Conservation (phyloP, 2,797 vertebrate species). For the Stomatorhinus walkeri region DNA sequence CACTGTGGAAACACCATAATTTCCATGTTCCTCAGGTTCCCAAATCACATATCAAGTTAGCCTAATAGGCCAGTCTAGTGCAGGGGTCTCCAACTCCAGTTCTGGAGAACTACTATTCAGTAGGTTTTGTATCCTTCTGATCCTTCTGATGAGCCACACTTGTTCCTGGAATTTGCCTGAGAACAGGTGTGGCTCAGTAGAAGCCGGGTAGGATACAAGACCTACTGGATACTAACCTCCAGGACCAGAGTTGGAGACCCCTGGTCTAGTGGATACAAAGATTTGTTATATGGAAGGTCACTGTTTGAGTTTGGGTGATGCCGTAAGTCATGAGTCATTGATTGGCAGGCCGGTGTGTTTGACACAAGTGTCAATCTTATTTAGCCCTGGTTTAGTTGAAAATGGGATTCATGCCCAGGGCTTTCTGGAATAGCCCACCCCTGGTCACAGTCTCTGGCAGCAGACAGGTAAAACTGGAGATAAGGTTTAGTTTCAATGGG, state of each 20-base stretch:
- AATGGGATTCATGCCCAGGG: neutral
- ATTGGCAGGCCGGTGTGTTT: neutral
- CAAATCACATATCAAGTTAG: neutral
- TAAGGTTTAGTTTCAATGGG: neutral
- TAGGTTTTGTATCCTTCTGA: neutral
- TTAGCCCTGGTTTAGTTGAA: neutral
- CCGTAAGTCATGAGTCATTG: neutral
- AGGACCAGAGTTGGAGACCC: neutral
- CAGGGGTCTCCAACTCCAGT: neutral
- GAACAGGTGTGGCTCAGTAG: no score
- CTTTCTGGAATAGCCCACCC: neutral
- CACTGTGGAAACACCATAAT: neutral
- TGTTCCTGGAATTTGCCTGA: neutral
- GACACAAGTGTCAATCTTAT: neutral
- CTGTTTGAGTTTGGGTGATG: neutral
- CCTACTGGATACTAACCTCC: neutral
- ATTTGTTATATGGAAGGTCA: neutral
- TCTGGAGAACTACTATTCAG: neutral
- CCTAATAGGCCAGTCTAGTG: neutral
- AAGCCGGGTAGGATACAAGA: no score
- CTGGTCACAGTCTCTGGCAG: neutral
- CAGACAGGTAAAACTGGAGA: neutral
- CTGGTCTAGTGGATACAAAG: neutral
- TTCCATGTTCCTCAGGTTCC: neutral
- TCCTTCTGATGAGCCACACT: neutral